A percentile compares a stretch with the other conserved stretches of the same genome.
Evolutionary conservation across 2,113 vertebrate genomes (phyloP).

Genomic region (Leucoraja erinaceus): DNA sequence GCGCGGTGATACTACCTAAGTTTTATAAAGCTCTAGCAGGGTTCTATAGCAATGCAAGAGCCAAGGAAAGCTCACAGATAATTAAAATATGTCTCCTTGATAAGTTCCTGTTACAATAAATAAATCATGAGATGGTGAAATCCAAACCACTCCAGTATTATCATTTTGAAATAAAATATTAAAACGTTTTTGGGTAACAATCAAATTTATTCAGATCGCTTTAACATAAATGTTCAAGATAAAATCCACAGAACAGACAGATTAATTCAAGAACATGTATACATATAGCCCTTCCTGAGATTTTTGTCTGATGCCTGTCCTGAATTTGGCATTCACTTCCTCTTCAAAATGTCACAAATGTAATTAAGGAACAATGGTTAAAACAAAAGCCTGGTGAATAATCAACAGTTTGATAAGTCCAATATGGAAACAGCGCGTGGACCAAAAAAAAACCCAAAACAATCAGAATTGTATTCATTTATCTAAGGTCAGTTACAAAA

Average conservation of each 20-base stretch:
- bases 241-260: neutral
- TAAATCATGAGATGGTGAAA: neutral
- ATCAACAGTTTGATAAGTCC: neutral
- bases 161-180: neutral
- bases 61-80: neutral
- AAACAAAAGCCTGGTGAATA: neutral
- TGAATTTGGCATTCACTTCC: slow-evolving; percentile 2
- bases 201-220: slow-evolving; percentile 25
- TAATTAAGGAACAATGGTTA: slow-evolving; percentile 20
- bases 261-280: neutral
- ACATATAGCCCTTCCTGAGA: neutral
- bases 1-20: neutral
- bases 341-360: slow-evolving; percentile 8
- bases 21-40: neutral
- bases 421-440: neutral
- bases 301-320: neutral
- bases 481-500: neutral
- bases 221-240: neutral
- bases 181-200: neutral
- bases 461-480: no score
- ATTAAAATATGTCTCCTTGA: neutral
- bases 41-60: neutral
- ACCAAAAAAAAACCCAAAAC: no score
- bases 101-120: neutral
- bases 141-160: neutral